A percentile compares a stretch with the other conserved stretches of the same genome.
Evolutionary conservation across 2,113 vertebrate genomes (phyloP).

Genomic region (Lucifuga dentata): DNA sequence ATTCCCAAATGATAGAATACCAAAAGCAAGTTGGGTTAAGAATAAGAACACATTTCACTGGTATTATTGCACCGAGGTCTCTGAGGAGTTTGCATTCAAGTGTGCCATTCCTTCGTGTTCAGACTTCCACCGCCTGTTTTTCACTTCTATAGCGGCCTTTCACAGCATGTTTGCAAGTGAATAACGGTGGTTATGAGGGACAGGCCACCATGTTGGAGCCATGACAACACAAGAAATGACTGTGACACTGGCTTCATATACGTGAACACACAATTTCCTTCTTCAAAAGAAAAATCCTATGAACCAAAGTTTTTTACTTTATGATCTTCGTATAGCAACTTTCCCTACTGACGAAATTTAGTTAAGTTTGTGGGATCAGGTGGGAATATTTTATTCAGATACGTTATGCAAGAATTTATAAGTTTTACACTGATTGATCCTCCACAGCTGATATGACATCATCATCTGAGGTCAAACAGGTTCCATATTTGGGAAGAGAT

Average conservation of each 20-base stretch:
- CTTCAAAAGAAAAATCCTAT: too few species aligned
- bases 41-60: slow-evolving; percentile 23
- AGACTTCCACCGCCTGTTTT: slow-evolving; percentile 12
- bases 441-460: too few species aligned
- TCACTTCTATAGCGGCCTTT: slow-evolving; percentile 9
- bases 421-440: too few species aligned
- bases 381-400: neutral
- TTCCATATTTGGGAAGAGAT: too few species aligned
- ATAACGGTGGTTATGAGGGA: slow-evolving; percentile 11
- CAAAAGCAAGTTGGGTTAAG: slow-evolving; percentile 14
- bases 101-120: slow-evolving; percentile 2
- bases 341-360: too few species aligned
- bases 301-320: neutral
- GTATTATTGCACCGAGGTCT: slow-evolving; percentile 22
- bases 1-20: slow-evolving; percentile 29
- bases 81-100: neutral
- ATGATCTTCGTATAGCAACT: neutral
- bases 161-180: slow-evolving; percentile 24
- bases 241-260: neutral
- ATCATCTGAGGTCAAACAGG: too few species aligned
- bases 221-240: slow-evolving; percentile 23
- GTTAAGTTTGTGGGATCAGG: too few species aligned
- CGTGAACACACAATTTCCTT: too few species aligned
- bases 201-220: slow-evolving; percentile 8
- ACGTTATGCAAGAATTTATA: neutral